Conservation (phyloP, 2,113 vertebrate genomes). For the Pogona vitticeps region DNA sequence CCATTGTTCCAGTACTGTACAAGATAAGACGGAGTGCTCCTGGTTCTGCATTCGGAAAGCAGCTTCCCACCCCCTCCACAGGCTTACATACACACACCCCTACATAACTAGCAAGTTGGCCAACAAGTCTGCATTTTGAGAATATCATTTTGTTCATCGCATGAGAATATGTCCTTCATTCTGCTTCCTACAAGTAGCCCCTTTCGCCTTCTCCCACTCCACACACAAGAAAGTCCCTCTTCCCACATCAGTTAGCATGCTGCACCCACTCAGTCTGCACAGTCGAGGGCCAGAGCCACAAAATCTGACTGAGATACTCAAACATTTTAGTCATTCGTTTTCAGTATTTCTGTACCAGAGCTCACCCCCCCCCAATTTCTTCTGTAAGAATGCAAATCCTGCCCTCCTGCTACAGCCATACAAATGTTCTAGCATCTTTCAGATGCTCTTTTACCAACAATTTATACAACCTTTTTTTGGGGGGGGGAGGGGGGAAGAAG, state of each 20-base stretch:
- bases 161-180: conserved; percentile 30
- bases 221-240: conserved; percentile 50
- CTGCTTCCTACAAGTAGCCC: conserved; percentile 43
- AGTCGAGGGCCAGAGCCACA: conserved; percentile 49
- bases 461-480: not conserved
- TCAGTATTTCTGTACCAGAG: conserved; percentile 57
- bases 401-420: conserved; percentile 30
- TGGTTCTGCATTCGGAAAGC: conserved; percentile 35
- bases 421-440: conserved; percentile 21
- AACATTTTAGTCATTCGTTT: conserved; percentile 36
- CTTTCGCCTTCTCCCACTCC: conserved; percentile 55
- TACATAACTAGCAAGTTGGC: not conserved
- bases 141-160: not conserved
- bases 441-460: not conserved
- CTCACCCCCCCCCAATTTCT: conserved; percentile 17
- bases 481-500: not conserved
- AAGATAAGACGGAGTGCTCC: conserved; percentile 41
- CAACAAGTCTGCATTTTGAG: not conserved
- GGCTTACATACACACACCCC: conserved; percentile 22
- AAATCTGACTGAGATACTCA: conserved; percentile 56
- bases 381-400: conserved; percentile 31
- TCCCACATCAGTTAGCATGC: conserved; percentile 33
- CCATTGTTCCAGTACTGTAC: conserved; percentile 47
- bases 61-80: conserved; percentile 45
- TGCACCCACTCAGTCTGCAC: conserved; percentile 51